These are phyloP conservation scores for Pollenia angustigena DNA, from an alignment of 2,888 invertebrate species.

Conservation along the genomic window DNA sequence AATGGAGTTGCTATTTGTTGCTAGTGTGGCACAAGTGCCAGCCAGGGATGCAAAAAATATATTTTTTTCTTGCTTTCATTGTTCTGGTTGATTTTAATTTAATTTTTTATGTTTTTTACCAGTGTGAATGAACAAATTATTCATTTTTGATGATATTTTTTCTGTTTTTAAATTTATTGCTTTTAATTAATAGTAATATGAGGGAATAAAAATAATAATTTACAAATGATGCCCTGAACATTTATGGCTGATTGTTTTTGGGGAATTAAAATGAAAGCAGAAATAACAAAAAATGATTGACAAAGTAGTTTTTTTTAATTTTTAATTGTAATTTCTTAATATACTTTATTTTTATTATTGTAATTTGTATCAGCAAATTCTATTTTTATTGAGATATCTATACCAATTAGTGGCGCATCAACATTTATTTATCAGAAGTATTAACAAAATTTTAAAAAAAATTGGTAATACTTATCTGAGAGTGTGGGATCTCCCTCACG, in stretches of 20 bases:
- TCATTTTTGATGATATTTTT: slow-evolving; percentile 22
- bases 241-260: slow-evolving; percentile 39
- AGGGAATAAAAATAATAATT: slow-evolving; percentile 43
- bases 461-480: no score
- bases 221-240: slow-evolving; percentile 49
- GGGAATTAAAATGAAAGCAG: neutral
- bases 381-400: no score
- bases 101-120: slow-evolving; percentile 27
- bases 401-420: no score
- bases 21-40: slow-evolving; percentile 11
- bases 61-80: slow-evolving; percentile 16
- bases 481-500: no score
- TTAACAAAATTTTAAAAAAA: no score
- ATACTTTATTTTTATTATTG: neutral
- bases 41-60: neutral
- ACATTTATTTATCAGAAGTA: no score
- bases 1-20: slow-evolving; percentile 25
- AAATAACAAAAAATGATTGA: neutral
- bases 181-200: slow-evolving; percentile 58
- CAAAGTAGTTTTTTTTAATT: neutral
- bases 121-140: slow-evolving; percentile 22
- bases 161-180: slow-evolving; percentile 26
- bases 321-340: no score
- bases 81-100: slow-evolving; percentile 40
- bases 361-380: no score